Conservation (phyloP, 2,888 invertebrate species). For the Tenthredo livida region DNA sequence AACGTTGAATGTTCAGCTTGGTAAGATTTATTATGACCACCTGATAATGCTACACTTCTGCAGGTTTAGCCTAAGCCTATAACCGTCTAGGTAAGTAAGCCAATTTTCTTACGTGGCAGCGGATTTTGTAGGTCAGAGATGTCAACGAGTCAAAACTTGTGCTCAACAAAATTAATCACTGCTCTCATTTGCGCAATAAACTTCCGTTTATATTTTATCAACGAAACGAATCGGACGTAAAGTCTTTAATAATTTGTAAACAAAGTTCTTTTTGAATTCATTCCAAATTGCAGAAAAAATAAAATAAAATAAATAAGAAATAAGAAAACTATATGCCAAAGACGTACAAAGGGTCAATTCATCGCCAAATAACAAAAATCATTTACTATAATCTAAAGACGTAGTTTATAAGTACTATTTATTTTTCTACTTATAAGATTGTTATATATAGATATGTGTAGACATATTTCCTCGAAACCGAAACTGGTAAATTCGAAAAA, state of each 20-base stretch:
- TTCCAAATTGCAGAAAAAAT: neutral
- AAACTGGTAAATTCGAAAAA: neutral
- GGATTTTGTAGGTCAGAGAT: constrained; percentile 38
- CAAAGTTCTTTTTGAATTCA: constrained; percentile 6
- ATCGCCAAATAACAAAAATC: constrained; percentile 11
- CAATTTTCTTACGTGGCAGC: constrained; percentile 18
- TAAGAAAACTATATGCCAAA: neutral
- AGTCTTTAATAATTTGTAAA: neutral
- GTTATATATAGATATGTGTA: neutral
- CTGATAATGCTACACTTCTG: constrained; percentile 33
- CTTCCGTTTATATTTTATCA: constrained; percentile 34
- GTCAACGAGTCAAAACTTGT: constrained; percentile 6
- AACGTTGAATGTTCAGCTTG: constrained; percentile 31
- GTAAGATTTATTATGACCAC: constrained; percentile 46
- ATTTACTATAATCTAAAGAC: neutral
- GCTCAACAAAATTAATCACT: constrained; percentile 28
- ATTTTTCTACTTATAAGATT: neutral
- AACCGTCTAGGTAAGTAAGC: constrained; percentile 40
- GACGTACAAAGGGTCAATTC: neutral
- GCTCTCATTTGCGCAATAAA: constrained; percentile 32
- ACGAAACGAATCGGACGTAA: constrained; percentile 21
- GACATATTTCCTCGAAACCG: neutral
- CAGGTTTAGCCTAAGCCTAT: constrained; percentile 28
- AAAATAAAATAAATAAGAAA: neutral
- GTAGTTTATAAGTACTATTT: neutral